Evolutionary conservation across 2,113 vertebrate genomes (phyloP), one percentile per base, ranked within the genome.

Genomic region (Hystrix cristata): DNA sequence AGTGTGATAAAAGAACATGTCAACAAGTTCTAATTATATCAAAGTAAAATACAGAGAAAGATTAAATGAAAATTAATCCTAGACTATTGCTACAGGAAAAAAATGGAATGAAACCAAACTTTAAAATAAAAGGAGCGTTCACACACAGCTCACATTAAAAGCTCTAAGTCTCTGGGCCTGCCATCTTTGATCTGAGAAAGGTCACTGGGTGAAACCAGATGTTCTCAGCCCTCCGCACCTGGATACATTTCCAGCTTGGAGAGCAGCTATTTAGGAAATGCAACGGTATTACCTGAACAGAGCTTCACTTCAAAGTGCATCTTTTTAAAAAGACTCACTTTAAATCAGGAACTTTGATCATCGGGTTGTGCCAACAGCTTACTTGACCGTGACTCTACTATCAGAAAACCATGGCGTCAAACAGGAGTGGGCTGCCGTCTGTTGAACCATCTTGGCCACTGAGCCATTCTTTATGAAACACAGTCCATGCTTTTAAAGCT

Each of bases 41-140:
- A 81, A 84, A 90, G 57, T 69, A 81, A 90, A 94, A n/a, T 67
- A 53, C 0, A 21, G 65, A 48, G 59, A 64, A 57, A 13, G 25
- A 76, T 87, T 34, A 92, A 83, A 87, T 67, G 19, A 74, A n/a
- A 55, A 65, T 51, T 3, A 4, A n/a, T 57, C 85, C 62, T 93
- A 76, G 31, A 23, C 38, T 55, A 78, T 48, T 92, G 46, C 74
- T 64, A 60, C 6, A 69, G 64, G 69, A 64, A 53, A 88, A 46
- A 25, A 87, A 91, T 7, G n/a, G 25, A 55, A 69, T 25, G 29
- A 80, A 91, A 89, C 1, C 19, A 64, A 81, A 72, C 59, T 87
- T 96, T 94, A 85, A 96, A 65, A 79, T 86, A 94, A 69, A 92
- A 62, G 11, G n/a, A 38, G 69, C 86, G 95, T 90, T 86, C 67